A percentile compares a stretch with the other conserved stretches of the same genome.
phyloP scores from a whole-genome alignment of 2,797 vertebrate species.

The Aeoliscus strigatus region DNA sequence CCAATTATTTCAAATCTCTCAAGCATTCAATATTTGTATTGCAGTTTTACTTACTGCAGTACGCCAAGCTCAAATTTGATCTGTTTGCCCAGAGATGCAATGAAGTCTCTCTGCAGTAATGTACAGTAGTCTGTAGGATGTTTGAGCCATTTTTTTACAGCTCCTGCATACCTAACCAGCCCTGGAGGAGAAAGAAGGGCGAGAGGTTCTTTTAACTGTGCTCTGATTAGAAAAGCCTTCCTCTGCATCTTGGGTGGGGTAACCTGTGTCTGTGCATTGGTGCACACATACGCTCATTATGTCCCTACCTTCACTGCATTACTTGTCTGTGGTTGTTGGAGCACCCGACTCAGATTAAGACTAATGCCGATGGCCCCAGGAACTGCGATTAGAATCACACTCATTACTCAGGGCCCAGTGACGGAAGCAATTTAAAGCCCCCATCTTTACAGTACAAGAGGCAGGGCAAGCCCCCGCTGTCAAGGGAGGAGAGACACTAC shows the following conservation, averaged over 20 bases:
- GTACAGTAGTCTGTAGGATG: conserved; percentile 30
- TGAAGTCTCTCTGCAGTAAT: no score
- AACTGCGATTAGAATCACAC: conserved; percentile 84
- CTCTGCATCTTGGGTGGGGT: conserved; percentile 69
- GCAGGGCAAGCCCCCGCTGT: conserved; percentile 78
- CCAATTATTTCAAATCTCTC: conserved; percentile 19
- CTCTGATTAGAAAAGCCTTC: conserved; percentile 67
- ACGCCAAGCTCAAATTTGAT: conserved; percentile 14
- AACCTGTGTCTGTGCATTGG: conserved; percentile 38
- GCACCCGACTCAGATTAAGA: conserved; percentile 79
- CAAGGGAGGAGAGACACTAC: conserved; percentile 52
- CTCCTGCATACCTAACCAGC: conserved; percentile 70
- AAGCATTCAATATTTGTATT: conserved; percentile 18
- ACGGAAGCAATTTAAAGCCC: conserved; percentile 84
- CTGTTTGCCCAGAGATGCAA: conserved; percentile 69
- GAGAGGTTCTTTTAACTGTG: conserved; percentile 49
- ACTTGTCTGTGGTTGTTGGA: conserved; percentile 76
- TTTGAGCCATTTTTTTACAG: conserved; percentile 64
- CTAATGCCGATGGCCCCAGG: conserved; percentile 81
- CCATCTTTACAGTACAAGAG: conserved; percentile 81
- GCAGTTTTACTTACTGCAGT: conserved; percentile 22
- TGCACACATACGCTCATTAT: conserved; percentile 64
- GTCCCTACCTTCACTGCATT: conserved; percentile 79
- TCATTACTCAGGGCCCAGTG: conserved; percentile 82
- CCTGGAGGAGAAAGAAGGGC: conserved; percentile 60